Conservation (phyloP, 2,797 vertebrate genomes). For the Leontocebus nigricollis region DNA sequence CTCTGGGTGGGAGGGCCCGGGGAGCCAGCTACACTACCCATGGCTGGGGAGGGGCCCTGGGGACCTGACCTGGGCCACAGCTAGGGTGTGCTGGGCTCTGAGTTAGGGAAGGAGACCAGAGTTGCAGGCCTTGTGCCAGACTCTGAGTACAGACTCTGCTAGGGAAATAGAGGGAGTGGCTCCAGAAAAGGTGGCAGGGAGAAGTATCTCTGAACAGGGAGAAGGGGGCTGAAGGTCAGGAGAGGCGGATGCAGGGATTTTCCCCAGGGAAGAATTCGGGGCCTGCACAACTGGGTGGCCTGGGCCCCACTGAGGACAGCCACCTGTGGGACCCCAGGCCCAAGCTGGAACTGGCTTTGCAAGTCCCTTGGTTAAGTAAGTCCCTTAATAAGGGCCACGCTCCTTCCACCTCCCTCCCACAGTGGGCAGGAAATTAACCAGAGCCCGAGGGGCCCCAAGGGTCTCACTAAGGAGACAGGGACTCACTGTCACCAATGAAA, state of each 20-base stretch:
- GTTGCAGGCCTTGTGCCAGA: neutral
- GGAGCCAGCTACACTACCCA: neutral
- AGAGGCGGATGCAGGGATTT: neutral
- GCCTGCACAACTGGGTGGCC: neutral
- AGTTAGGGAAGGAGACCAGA: neutral
- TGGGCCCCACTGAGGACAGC: neutral
- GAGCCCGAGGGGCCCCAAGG: neutral
- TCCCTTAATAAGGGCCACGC: neutral
- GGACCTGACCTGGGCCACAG: constrained; percentile 25
- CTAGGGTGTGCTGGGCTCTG: constrained; percentile 15
- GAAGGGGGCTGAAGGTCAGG: neutral
- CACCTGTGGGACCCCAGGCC: neutral
- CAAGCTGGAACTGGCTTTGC: neutral
- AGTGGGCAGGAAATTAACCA: neutral
- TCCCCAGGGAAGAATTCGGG: neutral
- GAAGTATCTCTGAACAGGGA: neutral
- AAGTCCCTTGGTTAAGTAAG: neutral
- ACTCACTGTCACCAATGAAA: neutral
- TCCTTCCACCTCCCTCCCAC: neutral
- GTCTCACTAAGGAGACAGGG: neutral
- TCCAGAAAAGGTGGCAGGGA: neutral
- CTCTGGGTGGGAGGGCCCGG: neutral
- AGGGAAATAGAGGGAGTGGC: constrained; percentile 2
- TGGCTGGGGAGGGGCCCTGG: neutral
- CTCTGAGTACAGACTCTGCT: constrained; percentile 8